Conservation (phyloP, 2,113 vertebrate species). For the Tetraodon nigroviridis region DNA sequence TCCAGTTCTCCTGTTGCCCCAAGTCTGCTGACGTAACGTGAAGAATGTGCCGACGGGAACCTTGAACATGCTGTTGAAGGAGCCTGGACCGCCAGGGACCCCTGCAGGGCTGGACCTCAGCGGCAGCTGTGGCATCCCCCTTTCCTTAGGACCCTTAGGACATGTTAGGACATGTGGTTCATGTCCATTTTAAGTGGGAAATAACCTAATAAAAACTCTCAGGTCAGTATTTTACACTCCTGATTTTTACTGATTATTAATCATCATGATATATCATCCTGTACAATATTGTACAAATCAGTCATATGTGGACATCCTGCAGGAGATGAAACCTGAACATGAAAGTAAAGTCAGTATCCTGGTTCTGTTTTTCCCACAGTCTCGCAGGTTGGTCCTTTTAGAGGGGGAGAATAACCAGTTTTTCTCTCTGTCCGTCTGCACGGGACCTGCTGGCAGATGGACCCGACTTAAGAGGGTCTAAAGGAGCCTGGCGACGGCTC, state of each 20-base stretch:
- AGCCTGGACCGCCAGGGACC: background rate
- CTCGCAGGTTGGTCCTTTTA: background rate
- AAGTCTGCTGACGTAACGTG: slow-evolving; percentile 36
- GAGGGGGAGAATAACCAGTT: background rate
- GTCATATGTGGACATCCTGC: too few relatives aligned
- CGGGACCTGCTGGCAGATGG: slow-evolving; percentile 20
- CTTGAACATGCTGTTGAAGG: background rate
- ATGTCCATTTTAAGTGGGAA: too few relatives aligned
- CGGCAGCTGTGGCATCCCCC: background rate
- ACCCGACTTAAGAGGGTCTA: slow-evolving; percentile 25
- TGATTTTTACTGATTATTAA: too few relatives aligned
- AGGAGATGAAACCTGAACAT: too few relatives aligned
- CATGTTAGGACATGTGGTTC: too few relatives aligned
- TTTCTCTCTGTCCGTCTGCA: background rate
- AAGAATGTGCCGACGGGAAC: slow-evolving; percentile 49
- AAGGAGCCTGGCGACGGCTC: slow-evolving; percentile 12
- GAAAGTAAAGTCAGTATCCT: too few relatives aligned
- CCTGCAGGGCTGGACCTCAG: background rate
- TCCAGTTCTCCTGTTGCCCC: slow-evolving; percentile 64
- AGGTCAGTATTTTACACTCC: too few relatives aligned
- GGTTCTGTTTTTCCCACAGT: too few relatives aligned
- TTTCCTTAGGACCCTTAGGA: too few relatives aligned
- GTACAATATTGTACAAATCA: too few relatives aligned
- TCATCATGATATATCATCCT: too few relatives aligned
- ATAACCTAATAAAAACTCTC: too few relatives aligned